Conservation (phyloP, 2,888 invertebrate genomes). For the Aleiodes leptofemur region DNA sequence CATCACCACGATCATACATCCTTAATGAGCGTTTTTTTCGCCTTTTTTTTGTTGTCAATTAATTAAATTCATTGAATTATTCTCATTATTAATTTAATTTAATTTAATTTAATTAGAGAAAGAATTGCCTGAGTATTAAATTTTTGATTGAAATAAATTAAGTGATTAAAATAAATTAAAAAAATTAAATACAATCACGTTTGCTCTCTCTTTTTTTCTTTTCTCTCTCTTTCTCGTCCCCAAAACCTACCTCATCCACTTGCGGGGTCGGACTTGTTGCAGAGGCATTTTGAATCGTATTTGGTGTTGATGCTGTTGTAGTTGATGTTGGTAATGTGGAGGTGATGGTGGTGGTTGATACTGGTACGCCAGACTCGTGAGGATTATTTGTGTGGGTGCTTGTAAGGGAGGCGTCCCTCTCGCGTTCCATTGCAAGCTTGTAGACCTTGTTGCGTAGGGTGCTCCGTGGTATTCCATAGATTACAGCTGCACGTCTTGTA, state of each 20-base stretch:
- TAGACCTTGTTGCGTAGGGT: constrained; percentile 97
- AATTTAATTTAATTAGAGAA: background rate
- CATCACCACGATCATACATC: no score
- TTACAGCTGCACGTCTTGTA: constrained; percentile 93
- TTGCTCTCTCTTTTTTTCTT: constrained; percentile 40
- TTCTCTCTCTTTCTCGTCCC: constrained; percentile 55
- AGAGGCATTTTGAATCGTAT: constrained; percentile 72
- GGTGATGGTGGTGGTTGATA: constrained; percentile 64
- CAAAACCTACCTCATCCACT: constrained; percentile 74
- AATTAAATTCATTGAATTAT: background rate
- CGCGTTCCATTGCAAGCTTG: constrained; percentile 85
- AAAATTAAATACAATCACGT: constrained; percentile 32
- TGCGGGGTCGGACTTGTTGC: constrained; percentile 71
- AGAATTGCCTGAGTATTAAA: background rate
- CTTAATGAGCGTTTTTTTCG: no score
- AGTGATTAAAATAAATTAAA: constrained; percentile 7
- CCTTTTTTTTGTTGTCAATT: no score
- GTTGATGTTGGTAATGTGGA: constrained; percentile 62
- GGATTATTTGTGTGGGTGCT: constrained; percentile 73
- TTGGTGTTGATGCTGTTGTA: constrained; percentile 69
- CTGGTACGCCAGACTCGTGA: constrained; percentile 68
- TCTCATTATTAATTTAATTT: no score
- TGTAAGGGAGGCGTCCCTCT: constrained; percentile 80
- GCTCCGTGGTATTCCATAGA: constrained; percentile 97
- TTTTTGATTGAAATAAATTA: background rate